These are phyloP conservation scores for Strongylocentrotus purpuratus DNA, from an alignment of 35 echinoderm and acorn worm genomes.

Conservation along the genomic window DNA sequence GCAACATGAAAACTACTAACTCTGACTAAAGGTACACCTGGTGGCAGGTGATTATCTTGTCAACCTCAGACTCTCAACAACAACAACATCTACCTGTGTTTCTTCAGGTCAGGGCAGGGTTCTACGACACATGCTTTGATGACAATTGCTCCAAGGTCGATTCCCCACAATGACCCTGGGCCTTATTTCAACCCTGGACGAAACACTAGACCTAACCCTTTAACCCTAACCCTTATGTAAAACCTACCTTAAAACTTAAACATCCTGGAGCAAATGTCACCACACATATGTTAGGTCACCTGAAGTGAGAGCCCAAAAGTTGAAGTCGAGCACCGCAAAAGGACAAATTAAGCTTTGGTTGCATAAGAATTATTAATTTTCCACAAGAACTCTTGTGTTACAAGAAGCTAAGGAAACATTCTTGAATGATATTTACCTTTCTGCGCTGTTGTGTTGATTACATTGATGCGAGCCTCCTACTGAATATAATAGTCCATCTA, in stretches of 20 bases:
- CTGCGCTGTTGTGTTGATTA: constrained; percentile 84
- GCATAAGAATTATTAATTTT: neutral
- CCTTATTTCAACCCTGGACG: neutral
- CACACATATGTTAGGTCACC: too few species aligned
- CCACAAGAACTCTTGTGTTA: neutral
- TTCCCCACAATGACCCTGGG: neutral
- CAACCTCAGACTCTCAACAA: too few species aligned
- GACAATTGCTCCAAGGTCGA: neutral
- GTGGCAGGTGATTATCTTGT: neutral
- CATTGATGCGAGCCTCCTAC: constrained; percentile 95
- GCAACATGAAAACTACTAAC: neutral
- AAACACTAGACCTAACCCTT: neutral
- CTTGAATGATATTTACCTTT: constrained; percentile 67
- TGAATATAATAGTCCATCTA: constrained; percentile 89
- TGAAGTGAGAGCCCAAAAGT: neutral
- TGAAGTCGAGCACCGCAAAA: neutral
- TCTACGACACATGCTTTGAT: neutral
- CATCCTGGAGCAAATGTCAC: too few species aligned
- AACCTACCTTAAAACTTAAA: neutral
- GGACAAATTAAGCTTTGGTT: neutral
- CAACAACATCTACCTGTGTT: neutral
- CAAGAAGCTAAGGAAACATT: neutral
- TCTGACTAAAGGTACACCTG: constrained; percentile 1
- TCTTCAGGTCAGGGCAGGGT: neutral
- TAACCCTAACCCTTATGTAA: neutral